Base-by-base conservation (phyloP, 2,113 vertebrate species). In the Chascanopsetta lugubris region DNA sequence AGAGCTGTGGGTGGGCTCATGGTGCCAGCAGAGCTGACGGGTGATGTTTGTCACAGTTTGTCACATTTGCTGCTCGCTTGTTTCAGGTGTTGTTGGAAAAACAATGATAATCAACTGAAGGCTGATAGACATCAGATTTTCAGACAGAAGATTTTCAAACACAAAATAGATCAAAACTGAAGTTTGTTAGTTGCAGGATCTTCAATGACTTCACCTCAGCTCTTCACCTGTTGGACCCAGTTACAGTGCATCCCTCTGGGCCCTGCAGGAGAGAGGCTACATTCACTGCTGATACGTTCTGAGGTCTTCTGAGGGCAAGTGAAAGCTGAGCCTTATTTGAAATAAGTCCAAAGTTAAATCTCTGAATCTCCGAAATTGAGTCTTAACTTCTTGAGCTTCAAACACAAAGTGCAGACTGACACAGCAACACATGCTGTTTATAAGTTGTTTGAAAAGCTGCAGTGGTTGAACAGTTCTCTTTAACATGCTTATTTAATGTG, bases 331-430 rank as follows among this genome's bases (percentile, higher is more conserved):
- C 25, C 8, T 45, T 6, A 50, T 62, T 62, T 47, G 25, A 56
- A 18, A 25, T 43, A 30, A 47, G 6, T 70, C 27, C 24, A 30
- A 8, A 46, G 18, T 47, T 2, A 45, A 36, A 38, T 50, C 43
- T 58, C 30, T 34, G 48, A 54, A 34, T 51, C 58, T 61, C n/a
- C 45, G 0, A 62, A 32, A 27, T 50, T 22, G 17, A 22, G 29
- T 24, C 17, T 15, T 5, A 30, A 17, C 26, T 43, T 57, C 24
- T 51, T 50, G 4, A 55, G 21, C 21, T 10, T 26, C 22, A 40
- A 26, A 27, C 42, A 12, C 20, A 55, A 53, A 32, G 15, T 18
- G 24, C 18, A 25, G 27, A 6, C 12, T 17, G 4, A 38, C 2
- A 32, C 18, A 2, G 29, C 13, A 13, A 20, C 49, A 56, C 18